Base-by-base conservation (phyloP, 2,888 invertebrate species). In the Tethea ocularis region DNA sequence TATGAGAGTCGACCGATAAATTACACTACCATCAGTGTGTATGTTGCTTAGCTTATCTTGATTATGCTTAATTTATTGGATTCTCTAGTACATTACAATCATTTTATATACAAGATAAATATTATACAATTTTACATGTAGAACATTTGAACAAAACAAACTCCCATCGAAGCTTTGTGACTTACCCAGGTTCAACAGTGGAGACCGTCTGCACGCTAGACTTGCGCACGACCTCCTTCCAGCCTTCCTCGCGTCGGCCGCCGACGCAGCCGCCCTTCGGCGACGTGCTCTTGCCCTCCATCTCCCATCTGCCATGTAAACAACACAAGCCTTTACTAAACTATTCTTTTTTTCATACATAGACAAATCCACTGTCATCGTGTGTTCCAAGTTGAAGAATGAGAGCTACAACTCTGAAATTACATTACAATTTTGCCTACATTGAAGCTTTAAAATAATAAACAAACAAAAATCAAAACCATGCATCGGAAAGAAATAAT, bases 151-250 rank as follows among this genome's bases (percentile, higher is more conserved):
- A n/a, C n/a, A n/a, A n/a, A n/a, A n/a, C n/a, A n/a, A n/a, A n/a
- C n/a, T n/a, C n/a, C n/a, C n/a, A n/a, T n/a, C n/a, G n/a, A n/a
- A n/a, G n/a, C n/a, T n/a, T n/a, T n/a, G n/a, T n/a, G 41, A 66
- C 82, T 73, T 64, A 93, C 93, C 93, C 93, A 58, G 93, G 92
- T 64, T 93, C 93, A 1, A 92, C 84, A 1, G 91, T 87, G 60
- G 91, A 91, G 62, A 88, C 89, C 68, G 93, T 83, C 77, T 95
- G 95, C 26, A 95, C 94, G 61, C 95, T 95, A 61, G 95, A 97
- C 93, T 97, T 98, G 83, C 98, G 94, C 36, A 97, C 97, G 53
- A 99, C 99, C 91, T 99, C 99, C 84, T 99, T 99, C 99, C 99
- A 99, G 13, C 98, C 99, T 80, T 99, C 98, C 77, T 99, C 97